A percentile compares a stretch with the other conserved stretches of the same genome.
Evolutionary conservation across 2,797 vertebrate species (phyloP).

Genomic region (Thalassophryne amazonica): DNA sequence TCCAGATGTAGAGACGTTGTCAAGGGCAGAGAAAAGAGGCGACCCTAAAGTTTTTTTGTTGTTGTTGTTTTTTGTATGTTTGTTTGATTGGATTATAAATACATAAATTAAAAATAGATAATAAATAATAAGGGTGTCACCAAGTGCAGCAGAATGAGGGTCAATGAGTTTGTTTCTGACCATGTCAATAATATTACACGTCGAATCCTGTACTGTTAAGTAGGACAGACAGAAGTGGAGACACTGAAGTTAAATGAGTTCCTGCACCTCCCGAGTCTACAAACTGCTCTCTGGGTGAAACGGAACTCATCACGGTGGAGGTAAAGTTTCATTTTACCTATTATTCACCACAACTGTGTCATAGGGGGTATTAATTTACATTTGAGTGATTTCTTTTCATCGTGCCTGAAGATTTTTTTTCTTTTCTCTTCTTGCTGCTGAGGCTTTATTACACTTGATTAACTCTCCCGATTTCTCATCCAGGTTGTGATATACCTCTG

Average conservation of each 20-base stretch:
- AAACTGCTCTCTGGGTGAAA: slow-evolving; percentile 9
- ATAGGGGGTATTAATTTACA: slow-evolving; percentile 13
- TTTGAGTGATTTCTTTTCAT: slow-evolving; percentile 25
- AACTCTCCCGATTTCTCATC: slow-evolving; percentile 33
- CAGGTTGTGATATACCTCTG: slow-evolving; percentile 28
- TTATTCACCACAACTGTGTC: slow-evolving; percentile 1
- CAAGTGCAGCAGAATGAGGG: too few relatives aligned
- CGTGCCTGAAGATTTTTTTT: not conserved
- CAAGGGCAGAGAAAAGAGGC: too few relatives aligned
- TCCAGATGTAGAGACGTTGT: too few relatives aligned
- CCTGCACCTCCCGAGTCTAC: not conserved
- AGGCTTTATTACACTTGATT: slow-evolving; percentile 53
- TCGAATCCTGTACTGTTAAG: slow-evolving; percentile 19
- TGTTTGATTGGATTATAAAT: too few relatives aligned
- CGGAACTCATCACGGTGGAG: not conserved
- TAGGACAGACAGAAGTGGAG: slow-evolving; percentile 29
- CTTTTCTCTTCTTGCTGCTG: slow-evolving; percentile 19
- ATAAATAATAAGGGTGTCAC: not conserved
- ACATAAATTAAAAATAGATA: too few relatives aligned
- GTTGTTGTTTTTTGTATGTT: too few relatives aligned
- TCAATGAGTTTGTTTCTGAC: slow-evolving; percentile 30
- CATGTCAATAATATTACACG: slow-evolving; percentile 14
- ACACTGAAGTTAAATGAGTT: slow-evolving; percentile 18
- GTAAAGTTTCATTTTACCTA: not conserved
- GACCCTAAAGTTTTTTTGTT: too few relatives aligned